A percentile compares a stretch with the other conserved stretches of the same genome.
These are phyloP conservation scores for Clytia hemisphaerica DNA, from an alignment of 30 jellyfish, hydroid and myxozoan genomes.

Conservation along the genomic window DNA sequence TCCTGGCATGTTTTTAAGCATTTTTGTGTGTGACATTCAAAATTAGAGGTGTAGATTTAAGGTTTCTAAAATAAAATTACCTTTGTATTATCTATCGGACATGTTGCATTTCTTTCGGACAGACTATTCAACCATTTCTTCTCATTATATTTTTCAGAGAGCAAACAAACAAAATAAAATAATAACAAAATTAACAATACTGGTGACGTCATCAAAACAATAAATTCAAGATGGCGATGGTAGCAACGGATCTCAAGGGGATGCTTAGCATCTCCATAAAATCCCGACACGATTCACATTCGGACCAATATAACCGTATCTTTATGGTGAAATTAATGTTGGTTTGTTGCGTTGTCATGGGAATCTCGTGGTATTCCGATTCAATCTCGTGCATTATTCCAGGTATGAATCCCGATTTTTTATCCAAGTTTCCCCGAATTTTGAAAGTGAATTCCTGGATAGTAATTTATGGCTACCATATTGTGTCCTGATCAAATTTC, in stretches of 20 bases:
- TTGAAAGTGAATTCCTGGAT: too few species aligned
- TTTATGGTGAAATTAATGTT: slow-evolving; percentile 37
- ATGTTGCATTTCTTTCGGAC: too few species aligned
- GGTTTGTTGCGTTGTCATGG: slow-evolving; percentile 29
- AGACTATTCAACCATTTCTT: too few species aligned
- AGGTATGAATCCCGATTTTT: slow-evolving; percentile 7
- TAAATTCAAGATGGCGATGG: slow-evolving; percentile 35
- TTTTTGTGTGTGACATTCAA: too few species aligned
- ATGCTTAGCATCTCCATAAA: slow-evolving; percentile 28
- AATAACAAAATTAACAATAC: background rate
- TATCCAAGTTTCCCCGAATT: background rate
- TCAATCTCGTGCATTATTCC: slow-evolving; percentile 31
- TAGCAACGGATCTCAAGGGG: slow-evolving; percentile 41
- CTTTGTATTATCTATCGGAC: too few species aligned
- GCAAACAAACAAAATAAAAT: background rate
- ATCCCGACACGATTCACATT: slow-evolving; percentile 21
- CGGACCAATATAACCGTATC: slow-evolving; percentile 35
- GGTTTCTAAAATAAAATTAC: too few species aligned
- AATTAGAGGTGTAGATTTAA: too few species aligned
- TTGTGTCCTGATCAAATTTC: too few species aligned
- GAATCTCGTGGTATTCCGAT: slow-evolving; percentile 35
- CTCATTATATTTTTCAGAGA: background rate
- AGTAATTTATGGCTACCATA: too few species aligned
- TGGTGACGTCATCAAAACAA: background rate
- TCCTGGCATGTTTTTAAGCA: too few species aligned